Conservation (phyloP, 2,797 vertebrate genomes). For the Jordanella pulchra region DNA sequence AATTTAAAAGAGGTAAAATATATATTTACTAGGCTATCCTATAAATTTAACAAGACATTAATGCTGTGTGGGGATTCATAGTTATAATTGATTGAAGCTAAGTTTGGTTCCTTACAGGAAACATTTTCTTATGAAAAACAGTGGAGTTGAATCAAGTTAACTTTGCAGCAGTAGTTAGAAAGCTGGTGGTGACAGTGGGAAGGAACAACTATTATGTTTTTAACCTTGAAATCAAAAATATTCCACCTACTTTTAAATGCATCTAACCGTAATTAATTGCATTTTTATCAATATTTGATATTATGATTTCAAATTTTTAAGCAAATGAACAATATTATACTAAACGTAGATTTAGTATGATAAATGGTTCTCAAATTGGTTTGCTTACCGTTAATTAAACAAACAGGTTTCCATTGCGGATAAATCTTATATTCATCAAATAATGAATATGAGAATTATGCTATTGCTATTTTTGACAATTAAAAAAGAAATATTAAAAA, state of each 20-base stretch:
- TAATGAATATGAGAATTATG: neutral
- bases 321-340: neutral
- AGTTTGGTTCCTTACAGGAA: neutral
- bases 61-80: too few relatives aligned
- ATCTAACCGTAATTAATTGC: neutral
- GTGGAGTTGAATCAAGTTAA: neutral
- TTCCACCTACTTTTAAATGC: neutral
- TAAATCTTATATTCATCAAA: neutral
- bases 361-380: neutral
- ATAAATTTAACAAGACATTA: too few relatives aligned
- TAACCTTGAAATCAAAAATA: neutral
- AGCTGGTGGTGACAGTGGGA: neutral
- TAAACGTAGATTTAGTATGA: neutral
- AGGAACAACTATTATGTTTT: neutral
- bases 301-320: neutral
- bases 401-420: neutral
- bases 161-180: neutral
- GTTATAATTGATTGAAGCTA: neutral
- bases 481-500: neutral
- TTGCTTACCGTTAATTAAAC: too few relatives aligned
- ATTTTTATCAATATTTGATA: neutral
- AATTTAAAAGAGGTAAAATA: too few relatives aligned
- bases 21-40: too few relatives aligned
- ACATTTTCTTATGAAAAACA: neutral
- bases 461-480: neutral